Evolutionary conservation across 2,113 vertebrate genomes (phyloP).

Genomic region (Pantherophis guttatus): DNA sequence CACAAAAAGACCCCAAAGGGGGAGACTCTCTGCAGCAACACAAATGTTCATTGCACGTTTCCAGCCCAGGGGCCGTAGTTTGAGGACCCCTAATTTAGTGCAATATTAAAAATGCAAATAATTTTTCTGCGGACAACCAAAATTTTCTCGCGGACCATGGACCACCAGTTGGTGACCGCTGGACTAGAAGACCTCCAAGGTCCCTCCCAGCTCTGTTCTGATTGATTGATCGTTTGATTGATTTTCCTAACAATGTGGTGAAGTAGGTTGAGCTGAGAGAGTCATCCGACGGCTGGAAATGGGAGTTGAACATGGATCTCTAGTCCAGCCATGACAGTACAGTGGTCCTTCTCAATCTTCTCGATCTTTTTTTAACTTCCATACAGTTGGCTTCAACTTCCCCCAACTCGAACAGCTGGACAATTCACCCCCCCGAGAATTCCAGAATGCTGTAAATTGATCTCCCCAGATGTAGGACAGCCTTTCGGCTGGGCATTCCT

Average conservation of each 20-base stretch:
- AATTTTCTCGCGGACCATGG: too few species aligned
- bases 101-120: too few species aligned
- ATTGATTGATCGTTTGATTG: background rate
- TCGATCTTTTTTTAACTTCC: conserved; percentile 19
- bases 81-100: too few species aligned
- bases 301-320: background rate
- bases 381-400: background rate
- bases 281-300: background rate
- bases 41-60: too few species aligned
- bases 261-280: background rate
- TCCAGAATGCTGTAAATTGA: background rate
- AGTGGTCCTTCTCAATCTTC: conserved; percentile 33
- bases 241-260: background rate
- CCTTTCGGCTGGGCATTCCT: background rate
- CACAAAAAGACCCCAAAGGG: too few species aligned
- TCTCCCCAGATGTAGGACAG: background rate
- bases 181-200: too few species aligned
- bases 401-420: background rate
- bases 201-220: background rate
- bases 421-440: background rate
- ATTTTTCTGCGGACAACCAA: too few species aligned
- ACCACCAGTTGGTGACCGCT: too few species aligned
- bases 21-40: too few species aligned
- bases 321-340: background rate
- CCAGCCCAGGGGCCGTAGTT: too few species aligned